phyloP scores from a whole-genome alignment of 2,888 invertebrate species.

The Napeogenes inachia region DNA sequence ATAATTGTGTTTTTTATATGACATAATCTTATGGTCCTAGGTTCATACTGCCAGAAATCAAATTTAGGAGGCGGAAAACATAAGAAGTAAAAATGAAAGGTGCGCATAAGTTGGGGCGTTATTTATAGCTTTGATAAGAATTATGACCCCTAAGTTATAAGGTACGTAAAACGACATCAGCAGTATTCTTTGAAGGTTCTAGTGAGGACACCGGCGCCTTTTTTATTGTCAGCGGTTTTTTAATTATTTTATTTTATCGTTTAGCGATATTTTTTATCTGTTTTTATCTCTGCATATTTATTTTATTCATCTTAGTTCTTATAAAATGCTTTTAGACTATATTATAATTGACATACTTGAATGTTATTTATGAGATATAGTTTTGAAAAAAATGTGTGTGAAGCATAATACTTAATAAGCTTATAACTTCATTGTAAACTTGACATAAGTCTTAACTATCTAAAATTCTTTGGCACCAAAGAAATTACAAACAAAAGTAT shows the following conservation, averaged over 20 bases:
- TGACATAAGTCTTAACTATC: too few relatives aligned
- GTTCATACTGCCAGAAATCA: not conserved
- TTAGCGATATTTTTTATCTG: not conserved
- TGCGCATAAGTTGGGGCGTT: conserved; percentile 10
- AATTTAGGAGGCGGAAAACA: not conserved
- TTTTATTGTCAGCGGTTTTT: not conserved
- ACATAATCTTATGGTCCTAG: too few relatives aligned
- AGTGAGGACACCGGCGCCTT: not conserved
- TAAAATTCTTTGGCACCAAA: too few relatives aligned
- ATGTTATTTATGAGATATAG: too few relatives aligned
- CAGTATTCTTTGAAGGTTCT: not conserved
- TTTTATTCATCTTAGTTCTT: too few relatives aligned
- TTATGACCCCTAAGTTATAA: conserved; percentile 8
- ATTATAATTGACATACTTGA: not conserved
- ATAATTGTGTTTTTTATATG: too few relatives aligned
- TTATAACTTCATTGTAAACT: too few relatives aligned
- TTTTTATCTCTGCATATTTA: not conserved
- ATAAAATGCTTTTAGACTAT: too few relatives aligned
- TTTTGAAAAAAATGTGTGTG: too few relatives aligned
- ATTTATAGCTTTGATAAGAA: conserved; percentile 16
- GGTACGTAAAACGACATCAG: not conserved
- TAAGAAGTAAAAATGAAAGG: not conserved
- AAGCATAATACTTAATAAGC: too few relatives aligned
- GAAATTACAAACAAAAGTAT: too few relatives aligned
- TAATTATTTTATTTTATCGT: not conserved